A percentile compares a stretch with the other conserved stretches of the same genome.
These are phyloP conservation scores for Erannis defoliaria DNA, from an alignment of 2,888 invertebrate species.

Conservation along the genomic window DNA sequence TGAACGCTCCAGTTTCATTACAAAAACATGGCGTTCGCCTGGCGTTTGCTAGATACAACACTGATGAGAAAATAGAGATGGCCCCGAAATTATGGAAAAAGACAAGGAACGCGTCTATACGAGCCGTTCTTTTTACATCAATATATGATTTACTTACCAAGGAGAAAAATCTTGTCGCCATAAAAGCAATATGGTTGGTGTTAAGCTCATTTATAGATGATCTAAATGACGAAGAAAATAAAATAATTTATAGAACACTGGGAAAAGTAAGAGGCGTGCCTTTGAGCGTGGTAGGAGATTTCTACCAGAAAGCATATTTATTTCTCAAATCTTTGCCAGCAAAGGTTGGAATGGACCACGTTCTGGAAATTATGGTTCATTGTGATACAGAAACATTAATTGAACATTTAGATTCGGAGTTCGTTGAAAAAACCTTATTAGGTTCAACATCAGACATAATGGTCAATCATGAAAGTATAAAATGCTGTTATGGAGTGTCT, in stretches of 20 bases:
- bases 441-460: background rate
- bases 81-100: slow-evolving; percentile 59
- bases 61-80: slow-evolving; percentile 52
- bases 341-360: background rate
- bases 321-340: slow-evolving; percentile 10
- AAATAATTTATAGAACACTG: slow-evolving; percentile 11
- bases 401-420: slow-evolving; percentile 20
- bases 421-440: slow-evolving; percentile 23
- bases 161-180: background rate
- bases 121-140: slow-evolving; percentile 38
- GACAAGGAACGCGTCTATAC: slow-evolving; percentile 62
- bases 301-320: slow-evolving; percentile 20
- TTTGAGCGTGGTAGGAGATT: slow-evolving; percentile 7
- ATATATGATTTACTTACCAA: slow-evolving; percentile 14
- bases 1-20: slow-evolving; percentile 64
- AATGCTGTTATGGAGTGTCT: background rate
- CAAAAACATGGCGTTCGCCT: slow-evolving; percentile 70
- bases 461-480: background rate
- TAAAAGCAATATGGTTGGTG: slow-evolving; percentile 19
- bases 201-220: slow-evolving; percentile 21
- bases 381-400: slow-evolving; percentile 7
- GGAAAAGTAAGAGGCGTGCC: slow-evolving; percentile 9
- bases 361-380: background rate
- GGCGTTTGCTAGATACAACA: slow-evolving; percentile 56
- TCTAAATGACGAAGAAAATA: no score